A percentile compares a stretch with the other conserved stretches of the same genome.
Conservation (phyloP, 1,140 invertebrate species). For the Mercenaria mercenaria region DNA sequence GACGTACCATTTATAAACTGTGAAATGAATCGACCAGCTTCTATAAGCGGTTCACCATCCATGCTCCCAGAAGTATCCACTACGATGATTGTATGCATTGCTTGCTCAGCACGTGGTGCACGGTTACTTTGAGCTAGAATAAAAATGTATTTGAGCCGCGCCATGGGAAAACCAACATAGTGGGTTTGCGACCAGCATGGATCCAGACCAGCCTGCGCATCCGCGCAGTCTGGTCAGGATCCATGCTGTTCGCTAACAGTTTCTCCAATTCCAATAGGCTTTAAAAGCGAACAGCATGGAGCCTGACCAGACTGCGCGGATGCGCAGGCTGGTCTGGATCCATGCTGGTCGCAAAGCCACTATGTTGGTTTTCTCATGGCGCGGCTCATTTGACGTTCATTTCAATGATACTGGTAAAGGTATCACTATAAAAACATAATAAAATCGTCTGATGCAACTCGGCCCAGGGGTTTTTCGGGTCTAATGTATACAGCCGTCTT, state of each 20-base stretch:
- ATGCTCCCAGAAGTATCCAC: conserved; percentile 46
- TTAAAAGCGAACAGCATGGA: no score
- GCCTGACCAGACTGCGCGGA: no score
- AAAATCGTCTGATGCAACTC: not conserved
- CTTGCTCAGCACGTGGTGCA: not conserved
- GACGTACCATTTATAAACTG: conserved; percentile 36
- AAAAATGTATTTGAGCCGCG: not conserved
- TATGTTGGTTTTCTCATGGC: no score
- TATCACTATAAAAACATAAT: not conserved
- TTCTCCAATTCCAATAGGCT: no score
- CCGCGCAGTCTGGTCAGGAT: no score
- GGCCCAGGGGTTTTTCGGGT: not conserved
- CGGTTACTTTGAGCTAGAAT: conserved; percentile 8
- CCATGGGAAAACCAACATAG: no score
- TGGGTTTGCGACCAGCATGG: no score
- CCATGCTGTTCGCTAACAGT: no score
- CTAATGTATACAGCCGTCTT: no score
- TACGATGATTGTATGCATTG: conserved; percentile 29
- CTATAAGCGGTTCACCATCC: conserved; percentile 18
- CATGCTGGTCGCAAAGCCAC: no score
- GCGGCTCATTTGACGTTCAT: not conserved
- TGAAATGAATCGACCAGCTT: conserved; percentile 12
- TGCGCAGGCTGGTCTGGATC: no score
- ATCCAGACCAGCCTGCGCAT: no score
- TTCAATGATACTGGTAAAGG: not conserved